phyloP scores from a whole-genome alignment of 2,888 invertebrate species.

The Cecidostiba fungosa region DNA sequence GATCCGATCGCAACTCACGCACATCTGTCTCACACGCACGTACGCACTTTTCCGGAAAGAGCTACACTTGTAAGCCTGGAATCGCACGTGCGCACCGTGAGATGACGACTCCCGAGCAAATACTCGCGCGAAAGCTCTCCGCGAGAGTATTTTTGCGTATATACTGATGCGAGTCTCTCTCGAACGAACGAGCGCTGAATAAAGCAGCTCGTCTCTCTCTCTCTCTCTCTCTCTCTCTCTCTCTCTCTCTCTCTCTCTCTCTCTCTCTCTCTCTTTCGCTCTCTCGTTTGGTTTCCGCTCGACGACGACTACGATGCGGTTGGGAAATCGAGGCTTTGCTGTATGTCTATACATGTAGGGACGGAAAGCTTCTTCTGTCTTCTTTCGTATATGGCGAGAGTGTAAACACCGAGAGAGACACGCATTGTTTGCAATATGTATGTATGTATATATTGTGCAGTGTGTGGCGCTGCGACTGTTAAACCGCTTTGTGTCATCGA shows the following conservation, averaged over 20 bases:
- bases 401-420: not conserved
- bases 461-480: not conserved
- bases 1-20: not conserved
- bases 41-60: not conserved
- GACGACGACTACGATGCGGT: not conserved
- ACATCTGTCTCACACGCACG: not conserved
- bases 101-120: not conserved
- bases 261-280: not conserved
- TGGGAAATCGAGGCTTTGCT: not conserved
- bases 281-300: not conserved
- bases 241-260: not conserved
- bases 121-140: not conserved
- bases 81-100: not conserved
- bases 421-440: not conserved
- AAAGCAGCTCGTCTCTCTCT: not conserved
- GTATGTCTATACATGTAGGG: not conserved
- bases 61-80: constrained; percentile 8
- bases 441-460: not conserved
- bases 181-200: not conserved
- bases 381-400: not conserved
- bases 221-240: not conserved
- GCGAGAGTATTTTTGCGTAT: constrained; percentile 10
- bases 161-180: not conserved
- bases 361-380: not conserved
- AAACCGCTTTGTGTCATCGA: not conserved